Evolutionary conservation across 2,113 vertebrate genomes (phyloP), one percentile per base, ranked within the genome.

Genomic region (Zosterops lateralis): DNA sequence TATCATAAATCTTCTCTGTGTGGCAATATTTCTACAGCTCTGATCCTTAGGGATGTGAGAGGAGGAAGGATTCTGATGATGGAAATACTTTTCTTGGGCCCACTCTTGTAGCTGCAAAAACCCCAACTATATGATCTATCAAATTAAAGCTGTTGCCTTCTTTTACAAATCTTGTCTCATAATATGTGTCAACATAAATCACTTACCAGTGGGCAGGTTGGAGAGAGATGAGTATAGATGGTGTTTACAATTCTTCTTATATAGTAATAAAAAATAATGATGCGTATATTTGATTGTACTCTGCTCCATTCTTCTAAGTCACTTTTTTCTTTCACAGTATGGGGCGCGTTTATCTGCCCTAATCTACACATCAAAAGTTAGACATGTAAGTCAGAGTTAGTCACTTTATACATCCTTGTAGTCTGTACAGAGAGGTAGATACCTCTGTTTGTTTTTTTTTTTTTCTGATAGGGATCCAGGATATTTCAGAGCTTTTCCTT

Each of bases 251-350:
- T 84, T 94, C 73, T 91, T 78, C 61, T 92, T 89, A 94, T 87
- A 79, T 82, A 89, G 85, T 92, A 91, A 95, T 93, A 93, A 90
- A 96, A 96, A 95, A 91, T 95, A 95, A 88, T 75, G 66, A 93
- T 84, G 91, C 9, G 2, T 97, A 38, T 80, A 66, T 95, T 89
- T 95, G 71, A 51, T 79, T 94, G 74, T 80, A 67, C 75, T 89
- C 60, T 94, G 82, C 67, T 75, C 56, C 87, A 95, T 96, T 60
- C 74, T 90, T 96, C 91, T 92, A 92, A 70, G 72, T 91, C 84
- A 77, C n/a, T 62, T 95, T 92, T 94, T 87, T 91, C 51, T 76
- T 90, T 93, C 84, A 36, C 71, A 48, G 56, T 77, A 40, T 56
- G 61, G 44, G 95, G 31, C 1, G 0, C 48, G 91, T 91, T 94